These are phyloP conservation scores for Epinotia ramella DNA, from an alignment of 2,888 invertebrate species.

Conservation along the genomic window DNA sequence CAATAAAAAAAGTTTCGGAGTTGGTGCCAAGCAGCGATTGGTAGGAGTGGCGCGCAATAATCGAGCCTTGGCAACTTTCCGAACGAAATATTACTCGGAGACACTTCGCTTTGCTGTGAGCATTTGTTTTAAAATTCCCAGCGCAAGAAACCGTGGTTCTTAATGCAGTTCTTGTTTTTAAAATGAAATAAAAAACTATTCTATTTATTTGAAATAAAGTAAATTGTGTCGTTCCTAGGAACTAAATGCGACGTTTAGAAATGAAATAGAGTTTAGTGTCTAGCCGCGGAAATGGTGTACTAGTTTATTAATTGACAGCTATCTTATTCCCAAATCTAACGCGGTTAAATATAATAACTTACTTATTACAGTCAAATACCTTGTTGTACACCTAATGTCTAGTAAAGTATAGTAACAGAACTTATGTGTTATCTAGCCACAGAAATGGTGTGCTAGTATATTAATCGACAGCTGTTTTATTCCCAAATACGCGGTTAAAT, in stretches of 20 bases:
- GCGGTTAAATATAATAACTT: too few species aligned
- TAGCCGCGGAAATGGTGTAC: too few species aligned
- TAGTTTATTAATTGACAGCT: too few species aligned
- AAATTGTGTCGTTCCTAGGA: not conserved
- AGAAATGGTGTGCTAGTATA: too few species aligned
- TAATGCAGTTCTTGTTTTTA: conserved; percentile 30
- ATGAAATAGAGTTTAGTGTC: not conserved
- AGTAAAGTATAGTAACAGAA: too few species aligned
- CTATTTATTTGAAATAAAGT: not conserved
- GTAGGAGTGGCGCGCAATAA: conserved; percentile 56
- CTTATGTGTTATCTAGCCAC: too few species aligned
- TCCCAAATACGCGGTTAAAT: too few species aligned
- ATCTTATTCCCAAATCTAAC: too few species aligned
- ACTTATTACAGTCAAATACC: too few species aligned
- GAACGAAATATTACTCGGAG: conserved; percentile 47
- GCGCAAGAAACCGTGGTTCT: conserved; percentile 24
- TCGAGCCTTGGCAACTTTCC: conserved; percentile 57
- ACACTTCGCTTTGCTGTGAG: conserved; percentile 37
- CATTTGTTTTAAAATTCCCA: conserved; percentile 42
- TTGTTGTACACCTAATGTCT: too few species aligned
- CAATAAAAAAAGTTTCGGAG: conserved; percentile 50
- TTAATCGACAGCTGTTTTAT: too few species aligned
- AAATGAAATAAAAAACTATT: conserved; percentile 23
- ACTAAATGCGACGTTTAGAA: conserved; percentile 6
- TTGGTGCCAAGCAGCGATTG: conserved; percentile 58